A percentile compares a stretch with the other conserved stretches of the same genome.
These are phyloP conservation scores for Chamaea fasciata DNA, from an alignment of 2,113 vertebrate genomes.

Conservation along the genomic window DNA sequence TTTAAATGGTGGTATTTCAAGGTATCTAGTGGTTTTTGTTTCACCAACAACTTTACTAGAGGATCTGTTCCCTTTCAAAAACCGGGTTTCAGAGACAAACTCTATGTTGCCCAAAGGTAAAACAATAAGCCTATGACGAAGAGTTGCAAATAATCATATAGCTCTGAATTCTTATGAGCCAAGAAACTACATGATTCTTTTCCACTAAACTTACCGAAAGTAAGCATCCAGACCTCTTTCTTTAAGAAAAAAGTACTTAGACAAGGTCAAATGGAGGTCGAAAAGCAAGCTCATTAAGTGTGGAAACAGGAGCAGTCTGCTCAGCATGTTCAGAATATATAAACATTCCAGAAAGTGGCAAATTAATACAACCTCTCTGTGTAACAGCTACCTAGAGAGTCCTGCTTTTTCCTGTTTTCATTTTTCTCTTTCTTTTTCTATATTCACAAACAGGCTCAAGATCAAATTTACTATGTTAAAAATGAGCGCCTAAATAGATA, in stretches of 20 bases:
- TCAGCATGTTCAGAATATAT: not conserved
- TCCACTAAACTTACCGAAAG: not conserved
- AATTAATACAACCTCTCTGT: not conserved
- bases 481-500: not conserved
- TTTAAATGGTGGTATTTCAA: not conserved
- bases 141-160: not conserved
- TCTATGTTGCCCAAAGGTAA: not conserved
- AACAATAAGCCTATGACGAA: not conserved
- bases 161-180: not conserved
- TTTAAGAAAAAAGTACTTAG: not conserved
- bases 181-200: not conserved
- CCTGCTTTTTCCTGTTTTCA: not conserved
- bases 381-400: not conserved
- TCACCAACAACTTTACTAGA: not conserved
- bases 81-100: not conserved
- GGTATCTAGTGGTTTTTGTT: not conserved
- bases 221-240: not conserved
- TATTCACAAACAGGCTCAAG: not conserved
- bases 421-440: not conserved
- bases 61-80: not conserved
- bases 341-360: not conserved
- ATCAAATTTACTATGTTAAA: not conserved
- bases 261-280: not conserved
- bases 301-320: not conserved
- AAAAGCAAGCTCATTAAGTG: not conserved